Conservation (phyloP, 2,888 invertebrate genomes). For the Tridacna crocea region DNA sequence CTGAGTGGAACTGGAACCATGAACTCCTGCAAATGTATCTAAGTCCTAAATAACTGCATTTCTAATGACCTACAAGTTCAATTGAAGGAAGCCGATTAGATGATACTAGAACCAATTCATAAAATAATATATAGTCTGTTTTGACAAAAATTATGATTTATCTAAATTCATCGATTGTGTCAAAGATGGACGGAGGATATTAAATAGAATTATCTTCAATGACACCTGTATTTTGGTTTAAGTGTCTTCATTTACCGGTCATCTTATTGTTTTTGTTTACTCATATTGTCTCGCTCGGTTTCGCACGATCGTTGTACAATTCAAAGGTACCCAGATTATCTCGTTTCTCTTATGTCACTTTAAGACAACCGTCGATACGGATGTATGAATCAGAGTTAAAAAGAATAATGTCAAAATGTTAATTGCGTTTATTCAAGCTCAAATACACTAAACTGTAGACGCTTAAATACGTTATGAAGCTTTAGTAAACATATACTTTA, state of each 20-base stretch:
- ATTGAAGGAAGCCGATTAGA: too few species aligned
- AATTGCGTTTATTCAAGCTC: background rate
- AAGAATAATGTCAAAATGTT: constrained; percentile 12
- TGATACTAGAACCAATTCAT: too few species aligned
- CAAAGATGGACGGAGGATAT: background rate
- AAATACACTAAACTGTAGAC: background rate
- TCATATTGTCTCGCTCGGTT: constrained; percentile 22
- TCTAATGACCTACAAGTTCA: too few species aligned
- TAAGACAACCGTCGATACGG: background rate
- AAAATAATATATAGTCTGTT: background rate
- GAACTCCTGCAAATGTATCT: too few species aligned
- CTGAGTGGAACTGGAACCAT: too few species aligned
- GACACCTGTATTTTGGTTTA: constrained; percentile 27
- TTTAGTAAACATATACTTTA: background rate
- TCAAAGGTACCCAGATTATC: constrained; percentile 2
- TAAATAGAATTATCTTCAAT: constrained; percentile 16
- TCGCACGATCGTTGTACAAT: background rate
- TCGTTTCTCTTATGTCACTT: background rate
- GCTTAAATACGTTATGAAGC: background rate
- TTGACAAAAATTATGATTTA: constrained; percentile 28
- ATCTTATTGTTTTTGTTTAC: constrained; percentile 19
- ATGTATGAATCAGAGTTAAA: constrained; percentile 1
- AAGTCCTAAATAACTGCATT: too few species aligned
- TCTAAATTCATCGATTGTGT: constrained; percentile 19
- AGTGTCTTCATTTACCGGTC: background rate